These are phyloP conservation scores for Pangasius sanitwongsei DNA, from an alignment of 2,797 vertebrate species.

Conservation along the genomic window DNA sequence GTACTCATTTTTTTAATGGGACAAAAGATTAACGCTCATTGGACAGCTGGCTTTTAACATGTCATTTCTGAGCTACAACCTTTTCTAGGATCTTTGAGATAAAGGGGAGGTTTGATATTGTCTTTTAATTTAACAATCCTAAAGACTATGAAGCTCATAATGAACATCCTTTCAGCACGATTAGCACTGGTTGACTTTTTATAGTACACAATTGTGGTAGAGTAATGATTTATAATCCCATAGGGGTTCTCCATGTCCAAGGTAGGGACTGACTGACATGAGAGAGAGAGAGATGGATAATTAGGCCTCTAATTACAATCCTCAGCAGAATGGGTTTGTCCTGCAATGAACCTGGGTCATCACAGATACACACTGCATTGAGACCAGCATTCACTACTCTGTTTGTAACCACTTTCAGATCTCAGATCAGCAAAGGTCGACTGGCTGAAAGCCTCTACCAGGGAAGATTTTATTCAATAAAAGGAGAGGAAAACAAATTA, in stretches of 20 bases:
- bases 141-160: background rate
- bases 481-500: background rate
- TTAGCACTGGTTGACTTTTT: background rate
- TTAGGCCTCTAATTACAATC: background rate
- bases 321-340: background rate
- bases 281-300: background rate
- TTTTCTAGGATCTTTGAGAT: background rate
- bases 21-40: background rate
- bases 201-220: background rate
- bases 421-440: background rate
- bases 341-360: background rate
- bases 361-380: background rate
- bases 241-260: background rate
- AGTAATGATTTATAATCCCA: background rate
- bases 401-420: background rate
- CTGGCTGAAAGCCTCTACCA: background rate
- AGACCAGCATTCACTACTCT: background rate
- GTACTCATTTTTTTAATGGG: background rate
- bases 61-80: background rate
- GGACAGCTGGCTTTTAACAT: background rate
- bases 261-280: background rate
- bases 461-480: background rate
- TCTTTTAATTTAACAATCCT: background rate
- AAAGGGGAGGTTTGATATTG: background rate
- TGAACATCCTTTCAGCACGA: background rate